phyloP scores from a whole-genome alignment of 1,140 invertebrate genomes.

The Magallana gigas region DNA sequence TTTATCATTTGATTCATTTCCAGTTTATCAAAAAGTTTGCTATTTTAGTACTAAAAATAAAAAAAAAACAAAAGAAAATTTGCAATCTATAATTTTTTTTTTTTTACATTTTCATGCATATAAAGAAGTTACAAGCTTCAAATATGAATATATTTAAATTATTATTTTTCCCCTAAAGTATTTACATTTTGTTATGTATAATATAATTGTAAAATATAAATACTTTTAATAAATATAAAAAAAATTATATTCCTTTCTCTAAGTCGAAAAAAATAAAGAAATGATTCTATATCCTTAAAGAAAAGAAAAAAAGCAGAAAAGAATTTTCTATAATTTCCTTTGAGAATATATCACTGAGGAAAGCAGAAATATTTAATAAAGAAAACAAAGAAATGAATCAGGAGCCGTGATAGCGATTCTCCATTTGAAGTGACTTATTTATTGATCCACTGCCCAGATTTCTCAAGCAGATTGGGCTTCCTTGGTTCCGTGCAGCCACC shows the following conservation, averaged over 20 bases:
- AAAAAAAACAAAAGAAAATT: conserved; percentile 2
- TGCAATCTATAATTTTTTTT: neutral
- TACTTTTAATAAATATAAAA: too few species aligned
- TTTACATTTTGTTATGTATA: too few species aligned
- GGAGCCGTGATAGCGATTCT: neutral
- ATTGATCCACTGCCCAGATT: conserved; percentile 27
- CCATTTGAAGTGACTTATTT: conserved; percentile 34
- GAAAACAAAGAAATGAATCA: conserved; percentile 34
- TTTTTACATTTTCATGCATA: too few species aligned
- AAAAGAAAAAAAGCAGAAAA: too few species aligned
- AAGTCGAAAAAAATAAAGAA: too few species aligned
- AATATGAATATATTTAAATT: too few species aligned
- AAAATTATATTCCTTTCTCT: too few species aligned
- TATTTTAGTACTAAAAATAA: neutral
- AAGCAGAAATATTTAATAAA: conserved; percentile 21
- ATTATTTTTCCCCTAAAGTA: too few species aligned
- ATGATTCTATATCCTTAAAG: too few species aligned
- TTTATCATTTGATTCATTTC: too few species aligned
- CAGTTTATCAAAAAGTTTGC: neutral
- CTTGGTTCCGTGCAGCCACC: neutral
- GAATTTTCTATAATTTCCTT: neutral
- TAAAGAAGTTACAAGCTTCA: too few species aligned
- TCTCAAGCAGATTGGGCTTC: conserved; percentile 32
- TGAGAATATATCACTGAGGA: neutral
- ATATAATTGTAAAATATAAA: too few species aligned